Conservation (phyloP, 2,797 vertebrate genomes). For the Glyptemys insculpta region DNA sequence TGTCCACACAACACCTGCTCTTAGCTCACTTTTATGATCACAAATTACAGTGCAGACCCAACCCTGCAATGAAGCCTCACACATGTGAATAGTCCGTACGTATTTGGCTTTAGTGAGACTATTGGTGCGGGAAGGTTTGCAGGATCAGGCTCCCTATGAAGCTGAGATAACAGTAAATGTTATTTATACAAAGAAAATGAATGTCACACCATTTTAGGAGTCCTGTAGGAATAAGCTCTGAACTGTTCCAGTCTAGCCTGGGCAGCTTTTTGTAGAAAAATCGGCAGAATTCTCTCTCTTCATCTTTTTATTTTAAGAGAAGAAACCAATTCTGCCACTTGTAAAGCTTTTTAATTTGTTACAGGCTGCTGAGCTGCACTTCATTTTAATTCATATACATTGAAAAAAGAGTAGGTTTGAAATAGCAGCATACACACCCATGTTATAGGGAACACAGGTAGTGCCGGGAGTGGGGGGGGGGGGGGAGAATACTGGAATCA, state of each 20-base stretch:
- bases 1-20: not conserved
- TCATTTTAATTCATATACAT: rapidly evolving
- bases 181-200: not conserved
- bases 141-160: not conserved
- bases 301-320: not conserved
- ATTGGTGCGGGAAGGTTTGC: not conserved
- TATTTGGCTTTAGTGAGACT: not conserved
- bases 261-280: not conserved
- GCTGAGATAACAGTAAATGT: not conserved
- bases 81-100: not conserved
- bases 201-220: not conserved
- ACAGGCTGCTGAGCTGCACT: not conserved
- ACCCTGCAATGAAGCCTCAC: not conserved
- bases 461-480: rapidly evolving
- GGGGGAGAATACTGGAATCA: not conserved
- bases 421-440: not conserved
- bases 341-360: not conserved
- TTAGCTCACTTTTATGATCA: rapidly evolving
- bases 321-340: rapidly evolving
- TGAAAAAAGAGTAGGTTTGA: not conserved
- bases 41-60: not conserved
- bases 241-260: not conserved
- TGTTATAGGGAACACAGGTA: not conserved
- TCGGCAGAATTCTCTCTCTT: not conserved
- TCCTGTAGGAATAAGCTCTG: not conserved